A percentile compares a stretch with the other conserved stretches of the same genome.
phyloP scores from a whole-genome alignment of 1,140 invertebrate species.

The Philotrypesis tridentata region DNA sequence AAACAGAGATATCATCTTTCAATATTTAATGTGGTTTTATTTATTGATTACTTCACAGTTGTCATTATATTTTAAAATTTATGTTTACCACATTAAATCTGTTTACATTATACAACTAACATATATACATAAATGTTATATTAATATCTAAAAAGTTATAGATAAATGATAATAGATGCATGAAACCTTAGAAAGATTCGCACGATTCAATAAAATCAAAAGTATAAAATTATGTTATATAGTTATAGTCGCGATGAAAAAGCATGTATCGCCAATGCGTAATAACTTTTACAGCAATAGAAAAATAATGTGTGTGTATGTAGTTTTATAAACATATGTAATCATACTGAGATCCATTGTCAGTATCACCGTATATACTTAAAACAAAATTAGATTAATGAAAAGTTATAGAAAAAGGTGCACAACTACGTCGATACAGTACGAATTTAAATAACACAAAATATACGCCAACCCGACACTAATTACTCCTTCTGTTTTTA shows the following conservation, averaged over 20 bases:
- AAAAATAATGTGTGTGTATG: background rate
- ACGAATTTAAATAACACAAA: background rate
- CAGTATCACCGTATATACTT: too few relatives aligned
- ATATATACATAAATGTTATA: conserved; percentile 6
- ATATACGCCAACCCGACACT: background rate
- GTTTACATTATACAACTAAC: background rate
- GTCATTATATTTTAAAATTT: background rate
- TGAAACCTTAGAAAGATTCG: conserved; percentile 28
- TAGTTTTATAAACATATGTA: too few relatives aligned
- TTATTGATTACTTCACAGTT: background rate
- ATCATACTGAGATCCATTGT: too few relatives aligned
- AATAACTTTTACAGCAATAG: background rate
- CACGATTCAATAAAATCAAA: background rate
- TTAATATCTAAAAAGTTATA: background rate
- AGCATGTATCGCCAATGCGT: conserved; percentile 18
- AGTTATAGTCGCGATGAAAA: background rate
- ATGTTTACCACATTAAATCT: background rate
- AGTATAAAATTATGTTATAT: too few relatives aligned
- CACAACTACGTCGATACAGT: background rate
- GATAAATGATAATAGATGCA: conserved; percentile 41
- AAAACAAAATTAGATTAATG: background rate
- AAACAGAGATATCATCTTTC: background rate
- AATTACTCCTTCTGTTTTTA: background rate
- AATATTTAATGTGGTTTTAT: conserved; percentile 29
- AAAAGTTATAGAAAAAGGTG: conserved; percentile 4